Evolutionary conservation across 2,797 vertebrate species (phyloP).

Genomic region (Sitta carolinensis): DNA sequence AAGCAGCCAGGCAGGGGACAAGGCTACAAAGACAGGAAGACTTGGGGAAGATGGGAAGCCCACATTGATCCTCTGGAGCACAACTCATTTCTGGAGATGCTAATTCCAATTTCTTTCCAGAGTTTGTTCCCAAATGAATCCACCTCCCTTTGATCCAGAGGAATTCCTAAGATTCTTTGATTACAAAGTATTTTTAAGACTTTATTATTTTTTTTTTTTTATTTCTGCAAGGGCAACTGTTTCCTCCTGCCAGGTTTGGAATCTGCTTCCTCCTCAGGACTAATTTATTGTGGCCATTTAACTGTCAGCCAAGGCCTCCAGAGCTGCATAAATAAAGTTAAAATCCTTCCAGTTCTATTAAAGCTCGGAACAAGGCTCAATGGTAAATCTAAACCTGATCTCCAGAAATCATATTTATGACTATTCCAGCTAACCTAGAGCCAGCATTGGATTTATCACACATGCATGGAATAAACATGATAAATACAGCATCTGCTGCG

Average conservation of each 20-base stretch:
- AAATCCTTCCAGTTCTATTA: background rate
- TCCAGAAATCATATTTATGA: background rate
- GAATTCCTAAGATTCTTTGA: background rate
- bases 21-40: background rate
- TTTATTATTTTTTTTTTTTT: background rate
- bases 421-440: background rate
- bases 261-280: background rate
- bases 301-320: slow-evolving; percentile 8
- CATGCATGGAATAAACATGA: background rate
- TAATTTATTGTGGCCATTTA: slow-evolving; percentile 10
- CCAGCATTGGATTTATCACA: background rate
- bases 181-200: background rate
- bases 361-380: background rate
- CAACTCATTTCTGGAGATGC: background rate
- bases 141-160: background rate
- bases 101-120: background rate
- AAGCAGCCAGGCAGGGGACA: accelerated
- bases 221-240: background rate
- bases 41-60: background rate
- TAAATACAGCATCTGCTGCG: background rate
- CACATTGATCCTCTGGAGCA: background rate
- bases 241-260: background rate
- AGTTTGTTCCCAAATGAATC: background rate
- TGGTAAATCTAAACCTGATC: background rate
- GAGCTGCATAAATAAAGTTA: slow-evolving; percentile 4